phyloP scores from a whole-genome alignment of 1,140 invertebrate genomes.

The Plodia interpunctella region DNA sequence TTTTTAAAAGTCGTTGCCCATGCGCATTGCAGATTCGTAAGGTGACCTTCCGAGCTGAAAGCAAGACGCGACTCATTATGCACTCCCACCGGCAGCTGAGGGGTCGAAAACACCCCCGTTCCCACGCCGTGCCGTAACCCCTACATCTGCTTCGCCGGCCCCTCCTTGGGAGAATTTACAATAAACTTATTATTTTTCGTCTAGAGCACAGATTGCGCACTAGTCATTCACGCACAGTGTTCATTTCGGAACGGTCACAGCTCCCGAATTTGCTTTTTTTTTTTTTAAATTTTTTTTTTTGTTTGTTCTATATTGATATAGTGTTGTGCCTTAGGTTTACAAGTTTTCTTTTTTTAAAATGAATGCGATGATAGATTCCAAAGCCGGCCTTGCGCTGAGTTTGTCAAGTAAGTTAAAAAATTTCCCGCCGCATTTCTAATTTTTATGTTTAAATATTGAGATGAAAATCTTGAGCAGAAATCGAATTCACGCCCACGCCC shows the following conservation, averaged over 20 bases:
- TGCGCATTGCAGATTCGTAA: no score
- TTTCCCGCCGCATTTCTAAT: slow-evolving; percentile 2
- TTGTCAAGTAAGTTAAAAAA: slow-evolving; percentile 6
- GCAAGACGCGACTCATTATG: background rate
- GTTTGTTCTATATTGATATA: background rate
- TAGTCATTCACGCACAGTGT: slow-evolving; percentile 43
- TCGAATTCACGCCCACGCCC: no score
- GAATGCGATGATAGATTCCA: background rate
- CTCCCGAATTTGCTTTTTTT: slow-evolving; percentile 12
- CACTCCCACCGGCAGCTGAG: slow-evolving; percentile 32
- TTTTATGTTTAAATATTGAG: background rate
- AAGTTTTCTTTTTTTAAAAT: background rate
- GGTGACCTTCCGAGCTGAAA: background rate
- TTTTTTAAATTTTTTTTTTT: slow-evolving; percentile 8
- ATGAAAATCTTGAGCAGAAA: no score
- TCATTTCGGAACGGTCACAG: slow-evolving; percentile 37
- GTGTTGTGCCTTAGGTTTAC: slow-evolving; percentile 8
- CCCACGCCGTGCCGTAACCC: slow-evolving; percentile 38
- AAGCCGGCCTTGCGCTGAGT: background rate
- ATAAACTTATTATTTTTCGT: slow-evolving; percentile 51
- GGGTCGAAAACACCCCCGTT: slow-evolving; percentile 40
- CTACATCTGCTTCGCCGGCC: slow-evolving; percentile 41
- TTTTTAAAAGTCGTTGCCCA: background rate
- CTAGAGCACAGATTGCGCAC: slow-evolving; percentile 46
- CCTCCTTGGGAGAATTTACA: slow-evolving; percentile 50